Evolutionary conservation across 2,888 invertebrate species (phyloP).

Genomic region (Incurvaria masculella): DNA sequence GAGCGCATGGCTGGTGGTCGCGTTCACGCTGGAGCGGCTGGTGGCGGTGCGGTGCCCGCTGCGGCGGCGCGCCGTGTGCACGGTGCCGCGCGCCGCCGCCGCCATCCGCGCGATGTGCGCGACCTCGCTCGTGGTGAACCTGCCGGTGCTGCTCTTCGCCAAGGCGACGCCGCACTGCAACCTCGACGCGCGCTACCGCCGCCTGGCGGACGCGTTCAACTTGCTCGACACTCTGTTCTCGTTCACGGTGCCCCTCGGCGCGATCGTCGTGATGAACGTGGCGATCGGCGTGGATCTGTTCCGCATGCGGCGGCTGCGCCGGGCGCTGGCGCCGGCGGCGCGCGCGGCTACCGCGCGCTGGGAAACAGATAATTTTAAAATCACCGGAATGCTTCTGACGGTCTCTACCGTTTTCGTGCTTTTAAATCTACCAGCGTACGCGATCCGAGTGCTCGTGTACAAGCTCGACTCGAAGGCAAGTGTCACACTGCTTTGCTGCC

Average conservation of each 20-base stretch:
- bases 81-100: conserved; percentile 65
- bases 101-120: conserved; percentile 53
- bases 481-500: too few relatives aligned
- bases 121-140: conserved; percentile 53
- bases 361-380: conserved; percentile 40
- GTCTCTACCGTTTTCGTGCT: conserved; percentile 77
- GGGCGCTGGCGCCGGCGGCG: conserved; percentile 29
- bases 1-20: conserved; percentile 82
- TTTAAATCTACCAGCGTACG: conserved; percentile 74
- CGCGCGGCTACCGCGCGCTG: conserved; percentile 59
- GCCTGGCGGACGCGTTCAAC: conserved; percentile 62
- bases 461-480: not conserved
- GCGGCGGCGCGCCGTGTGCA: conserved; percentile 67
- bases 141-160: conserved; percentile 57
- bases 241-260: conserved; percentile 67
- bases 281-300: conserved; percentile 68
- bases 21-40: conserved; percentile 82
- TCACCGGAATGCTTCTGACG: conserved; percentile 72
- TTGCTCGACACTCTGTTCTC: conserved; percentile 68
- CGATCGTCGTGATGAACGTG: conserved; percentile 68
- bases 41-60: conserved; percentile 78
- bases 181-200: conserved; percentile 46
- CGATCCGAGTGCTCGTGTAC: conserved; percentile 64
- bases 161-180: conserved; percentile 42
- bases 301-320: conserved; percentile 50